Conservation (phyloP, 2,888 invertebrate genomes). For the Caenorhabditis plicata region DNA sequence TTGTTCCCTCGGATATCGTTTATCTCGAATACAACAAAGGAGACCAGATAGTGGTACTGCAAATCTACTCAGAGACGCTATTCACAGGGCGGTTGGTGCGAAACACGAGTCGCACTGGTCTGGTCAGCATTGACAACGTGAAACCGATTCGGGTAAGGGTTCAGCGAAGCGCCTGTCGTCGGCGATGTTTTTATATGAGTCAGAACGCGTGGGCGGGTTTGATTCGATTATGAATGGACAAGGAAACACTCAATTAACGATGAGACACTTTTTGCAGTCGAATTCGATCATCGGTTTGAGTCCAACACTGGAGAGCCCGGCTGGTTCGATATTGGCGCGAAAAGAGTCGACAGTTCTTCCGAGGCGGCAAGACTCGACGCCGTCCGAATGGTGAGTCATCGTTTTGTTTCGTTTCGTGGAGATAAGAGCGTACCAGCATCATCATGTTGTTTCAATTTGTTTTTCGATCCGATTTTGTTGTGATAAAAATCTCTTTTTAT, state of each 20-base stretch:
- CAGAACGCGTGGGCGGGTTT: too few species aligned
- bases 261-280: conserved; percentile 20
- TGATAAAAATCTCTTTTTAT: too few species aligned
- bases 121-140: conserved; percentile 30
- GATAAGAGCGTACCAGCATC: too few species aligned
- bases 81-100: conserved; percentile 41
- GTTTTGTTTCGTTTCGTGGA: conserved; percentile 4
- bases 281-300: conserved; percentile 25
- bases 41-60: conserved; percentile 51
- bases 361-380: conserved; percentile 12
- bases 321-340: conserved; percentile 26
- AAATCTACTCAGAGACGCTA: conserved; percentile 26
- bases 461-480: too few species aligned
- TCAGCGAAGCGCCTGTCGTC: too few species aligned
- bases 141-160: conserved; percentile 19
- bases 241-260: background rate
- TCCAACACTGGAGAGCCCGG: conserved; percentile 19
- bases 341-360: conserved; percentile 47
- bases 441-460: too few species aligned
- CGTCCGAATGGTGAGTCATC: conserved; percentile 33
- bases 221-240: too few species aligned
- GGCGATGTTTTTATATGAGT: conserved; percentile 13
- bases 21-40: conserved; percentile 31
- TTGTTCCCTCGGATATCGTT: conserved; percentile 16
- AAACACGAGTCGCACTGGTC: conserved; percentile 30